Percentiles rank a stretch among this genome's conserved stretches.
Conservation (phyloP, 2,113 vertebrate species). For the Halichoerus grypus region DNA sequence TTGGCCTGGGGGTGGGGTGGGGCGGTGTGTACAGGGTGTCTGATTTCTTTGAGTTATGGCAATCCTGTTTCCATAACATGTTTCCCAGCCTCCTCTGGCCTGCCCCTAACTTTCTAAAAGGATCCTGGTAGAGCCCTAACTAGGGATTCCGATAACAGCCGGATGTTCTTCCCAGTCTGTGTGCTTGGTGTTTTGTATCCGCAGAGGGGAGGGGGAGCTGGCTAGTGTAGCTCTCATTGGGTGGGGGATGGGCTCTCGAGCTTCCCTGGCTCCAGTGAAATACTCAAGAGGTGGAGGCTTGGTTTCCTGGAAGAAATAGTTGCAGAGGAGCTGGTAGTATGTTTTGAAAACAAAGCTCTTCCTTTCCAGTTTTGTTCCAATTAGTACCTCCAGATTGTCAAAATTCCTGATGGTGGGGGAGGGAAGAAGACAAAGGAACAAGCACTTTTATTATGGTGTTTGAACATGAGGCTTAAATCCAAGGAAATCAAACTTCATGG, state of each 20-base stretch:
- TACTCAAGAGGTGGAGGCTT: conserved; percentile 65
- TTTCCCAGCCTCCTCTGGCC: conserved; percentile 57
- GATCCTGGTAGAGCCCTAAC: conserved; percentile 38
- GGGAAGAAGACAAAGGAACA: not conserved
- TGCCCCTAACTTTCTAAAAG: conserved; percentile 60
- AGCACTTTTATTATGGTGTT: conserved; percentile 47
- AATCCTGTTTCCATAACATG: conserved; percentile 66
- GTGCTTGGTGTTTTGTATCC: conserved; percentile 68
- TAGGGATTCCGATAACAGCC: conserved; percentile 62
- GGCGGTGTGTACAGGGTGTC: conserved; percentile 71
- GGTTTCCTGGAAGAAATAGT: conserved; percentile 78
- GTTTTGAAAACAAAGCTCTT: conserved; percentile 78
- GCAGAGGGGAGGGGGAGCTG: not conserved
- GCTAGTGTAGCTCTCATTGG: conserved; percentile 41
- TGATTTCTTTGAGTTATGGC: conserved; percentile 75
- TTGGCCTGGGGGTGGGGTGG: conserved; percentile 77
- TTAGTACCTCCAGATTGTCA: conserved; percentile 58
- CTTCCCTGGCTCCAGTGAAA: conserved; percentile 61
- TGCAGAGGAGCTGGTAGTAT: conserved; percentile 49
- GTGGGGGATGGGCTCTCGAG: conserved; percentile 74
- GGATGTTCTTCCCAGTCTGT: conserved; percentile 50
- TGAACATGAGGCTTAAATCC: conserved; percentile 53
- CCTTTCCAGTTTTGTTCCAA: conserved; percentile 62
- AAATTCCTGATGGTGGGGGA: conserved; percentile 24
- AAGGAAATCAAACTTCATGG: conserved; percentile 28